Percentiles rank a stretch among this genome's conserved stretches.
phyloP scores from a whole-genome alignment of 2,113 vertebrate species.

The Myotis brandtii region DNA sequence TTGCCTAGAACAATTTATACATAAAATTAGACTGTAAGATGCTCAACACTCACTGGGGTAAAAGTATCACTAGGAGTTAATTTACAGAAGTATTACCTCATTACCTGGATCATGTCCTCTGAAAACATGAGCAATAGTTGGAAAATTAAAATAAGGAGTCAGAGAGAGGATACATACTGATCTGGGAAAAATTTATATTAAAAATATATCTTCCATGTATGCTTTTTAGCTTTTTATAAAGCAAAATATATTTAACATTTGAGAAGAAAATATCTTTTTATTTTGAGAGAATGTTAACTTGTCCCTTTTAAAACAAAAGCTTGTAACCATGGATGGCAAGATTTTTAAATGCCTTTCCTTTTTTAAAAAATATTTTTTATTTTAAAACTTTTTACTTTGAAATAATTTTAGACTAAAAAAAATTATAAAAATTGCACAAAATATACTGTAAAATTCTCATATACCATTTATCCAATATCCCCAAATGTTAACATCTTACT shows the following conservation, averaged over 20 bases:
- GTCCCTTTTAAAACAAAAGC: not conserved
- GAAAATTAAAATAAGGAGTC: constrained; percentile 52
- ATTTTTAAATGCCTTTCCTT: not conserved
- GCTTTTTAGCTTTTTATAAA: constrained; percentile 27
- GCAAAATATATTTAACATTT: not conserved
- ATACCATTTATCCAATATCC: not conserved
- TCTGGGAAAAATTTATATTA: not conserved
- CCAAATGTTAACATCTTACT: not conserved
- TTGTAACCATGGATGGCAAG: not conserved
- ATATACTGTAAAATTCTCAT: not conserved
- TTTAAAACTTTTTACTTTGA: constrained; percentile 28
- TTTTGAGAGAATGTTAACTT: not conserved
- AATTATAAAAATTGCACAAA: not conserved
- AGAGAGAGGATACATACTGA: constrained; percentile 4
- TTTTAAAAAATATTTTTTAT: not conserved
- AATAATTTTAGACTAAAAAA: constrained; percentile 39
- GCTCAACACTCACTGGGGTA: not conserved
- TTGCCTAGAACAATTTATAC: not conserved
- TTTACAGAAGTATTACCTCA: not conserved
- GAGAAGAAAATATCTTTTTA: not conserved
- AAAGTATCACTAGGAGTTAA: constrained; percentile 18
- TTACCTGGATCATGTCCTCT: not conserved
- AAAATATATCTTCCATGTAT: not conserved
- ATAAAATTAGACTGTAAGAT: not conserved
- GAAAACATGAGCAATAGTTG: not conserved